These are phyloP conservation scores for Onychomys leucogaster DNA, from an alignment of 2,797 vertebrate species.

Conservation along the genomic window DNA sequence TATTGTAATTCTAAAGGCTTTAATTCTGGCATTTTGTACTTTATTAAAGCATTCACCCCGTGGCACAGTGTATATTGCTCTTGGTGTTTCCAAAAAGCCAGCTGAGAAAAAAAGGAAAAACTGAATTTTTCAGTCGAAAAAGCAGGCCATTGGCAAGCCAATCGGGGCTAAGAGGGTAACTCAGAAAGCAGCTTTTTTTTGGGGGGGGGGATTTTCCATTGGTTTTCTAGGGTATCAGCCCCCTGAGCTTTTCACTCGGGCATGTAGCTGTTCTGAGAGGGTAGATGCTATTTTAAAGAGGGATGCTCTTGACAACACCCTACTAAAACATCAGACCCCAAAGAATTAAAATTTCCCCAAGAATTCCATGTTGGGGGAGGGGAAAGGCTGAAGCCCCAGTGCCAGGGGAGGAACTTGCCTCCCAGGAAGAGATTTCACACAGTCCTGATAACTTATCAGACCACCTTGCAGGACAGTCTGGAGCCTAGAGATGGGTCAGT, in stretches of 20 bases:
- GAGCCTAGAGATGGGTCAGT: not conserved
- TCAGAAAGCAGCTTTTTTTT: not conserved
- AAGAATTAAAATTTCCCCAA: not conserved
- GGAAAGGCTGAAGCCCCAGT: not conserved
- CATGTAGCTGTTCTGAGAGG: not conserved
- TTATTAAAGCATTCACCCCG: not conserved
- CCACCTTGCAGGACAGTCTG: not conserved
- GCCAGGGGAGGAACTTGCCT: not conserved
- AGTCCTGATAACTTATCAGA: conserved; percentile 32
- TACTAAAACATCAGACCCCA: not conserved
- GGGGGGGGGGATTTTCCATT: not conserved
- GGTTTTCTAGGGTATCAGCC: not conserved
- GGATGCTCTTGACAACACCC: not conserved
- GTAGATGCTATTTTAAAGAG: not conserved
- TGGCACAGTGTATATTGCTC: not conserved
- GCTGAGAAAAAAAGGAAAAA: not conserved
- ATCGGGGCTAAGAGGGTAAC: not conserved
- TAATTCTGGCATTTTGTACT: not conserved
- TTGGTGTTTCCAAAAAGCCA: not conserved
- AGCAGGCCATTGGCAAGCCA: not conserved
- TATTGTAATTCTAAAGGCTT: not conserved
- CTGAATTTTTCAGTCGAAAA: conserved; percentile 3
- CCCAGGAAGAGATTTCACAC: not conserved
- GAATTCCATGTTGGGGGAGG: not conserved
- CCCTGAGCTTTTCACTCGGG: not conserved